Percentiles rank a stretch among this genome's conserved stretches.
These are phyloP conservation scores for Penelope pileata DNA, from an alignment of 2,113 vertebrate genomes.

Conservation along the genomic window DNA sequence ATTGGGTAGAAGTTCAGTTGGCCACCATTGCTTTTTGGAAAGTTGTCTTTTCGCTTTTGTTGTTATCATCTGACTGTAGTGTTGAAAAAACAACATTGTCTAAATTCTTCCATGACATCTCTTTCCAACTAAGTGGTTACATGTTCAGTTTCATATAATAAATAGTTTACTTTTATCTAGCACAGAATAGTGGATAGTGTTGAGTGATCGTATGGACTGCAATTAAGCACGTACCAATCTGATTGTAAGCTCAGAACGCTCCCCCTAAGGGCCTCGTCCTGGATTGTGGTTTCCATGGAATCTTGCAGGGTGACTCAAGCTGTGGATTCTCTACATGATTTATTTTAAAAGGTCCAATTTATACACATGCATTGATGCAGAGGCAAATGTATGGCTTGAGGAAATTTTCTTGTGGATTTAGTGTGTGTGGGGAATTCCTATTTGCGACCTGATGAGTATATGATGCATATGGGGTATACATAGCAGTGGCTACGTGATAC, in stretches of 20 bases:
- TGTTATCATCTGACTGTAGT: too few species aligned
- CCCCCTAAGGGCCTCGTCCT: background rate
- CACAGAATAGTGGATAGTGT: too few species aligned
- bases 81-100: background rate
- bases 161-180: background rate
- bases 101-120: background rate
- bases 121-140: background rate
- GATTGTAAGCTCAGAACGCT: background rate
- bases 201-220: background rate
- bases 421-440: background rate
- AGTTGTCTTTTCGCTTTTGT: background rate
- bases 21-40: background rate
- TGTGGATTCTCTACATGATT: background rate
- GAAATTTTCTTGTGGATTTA: background rate
- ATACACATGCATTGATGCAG: background rate
- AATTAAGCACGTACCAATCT: background rate
- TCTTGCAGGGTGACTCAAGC: background rate
- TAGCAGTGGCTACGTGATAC: background rate
- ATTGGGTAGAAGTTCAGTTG: background rate
- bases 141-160: background rate
- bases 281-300: background rate
- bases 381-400: background rate
- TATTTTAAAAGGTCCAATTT: background rate
- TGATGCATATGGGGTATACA: too few species aligned
- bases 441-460: background rate